Evolutionary conservation across 2,888 invertebrate genomes (phyloP), one percentile per base, ranked within the genome.

Genomic region (Diadromus collaris): DNA sequence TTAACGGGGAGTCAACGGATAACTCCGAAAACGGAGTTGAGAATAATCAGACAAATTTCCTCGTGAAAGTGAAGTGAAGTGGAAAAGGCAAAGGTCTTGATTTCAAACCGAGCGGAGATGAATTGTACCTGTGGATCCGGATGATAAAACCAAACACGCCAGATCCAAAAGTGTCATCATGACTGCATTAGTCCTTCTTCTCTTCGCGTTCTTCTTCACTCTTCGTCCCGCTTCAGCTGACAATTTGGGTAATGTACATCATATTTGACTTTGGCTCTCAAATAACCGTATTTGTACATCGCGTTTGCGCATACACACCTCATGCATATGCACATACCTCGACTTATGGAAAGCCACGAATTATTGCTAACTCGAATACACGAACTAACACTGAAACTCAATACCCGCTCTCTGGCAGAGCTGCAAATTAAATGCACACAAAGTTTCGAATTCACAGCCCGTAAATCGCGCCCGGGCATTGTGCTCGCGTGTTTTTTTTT

Each of bases 161-260:
- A 81, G 77, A 79, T 76, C 79, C 46, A 58, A 56, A 29, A 76
- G 56, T 76, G 80, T 76, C 85, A 85, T 78, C 81, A 86, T 87
- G 87, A 72, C 83, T 78, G 77, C 80, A 77, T 78, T 84, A 71
- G 61, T 80, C 21, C 80, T 81, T 44, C 67, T 78, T 67, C 74
- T 86, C 48, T 65, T 87, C 27, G 78, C 85, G 6, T n/a, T n/a
- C 82, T 84, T 73, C 76, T n/a, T 76, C 73, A 60, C 79, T 67
- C 82, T 83, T 68, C 82, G 78, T 51, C 70, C 84, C 6, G 84
- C 80, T 51, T 63, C 76, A 41, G 83, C 87, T 19, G 88, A 88
- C 68, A 85, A 86, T 83, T 86, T 89, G 80, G 88, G 89, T 89
- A 83, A 87, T 81, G 83, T 78, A 77, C 79, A 29, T 16, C 64